Percentiles rank a stretch among this genome's conserved stretches.
Evolutionary conservation across 1,140 invertebrate genomes (phyloP).

Genomic region (Cyclina sinensis): DNA sequence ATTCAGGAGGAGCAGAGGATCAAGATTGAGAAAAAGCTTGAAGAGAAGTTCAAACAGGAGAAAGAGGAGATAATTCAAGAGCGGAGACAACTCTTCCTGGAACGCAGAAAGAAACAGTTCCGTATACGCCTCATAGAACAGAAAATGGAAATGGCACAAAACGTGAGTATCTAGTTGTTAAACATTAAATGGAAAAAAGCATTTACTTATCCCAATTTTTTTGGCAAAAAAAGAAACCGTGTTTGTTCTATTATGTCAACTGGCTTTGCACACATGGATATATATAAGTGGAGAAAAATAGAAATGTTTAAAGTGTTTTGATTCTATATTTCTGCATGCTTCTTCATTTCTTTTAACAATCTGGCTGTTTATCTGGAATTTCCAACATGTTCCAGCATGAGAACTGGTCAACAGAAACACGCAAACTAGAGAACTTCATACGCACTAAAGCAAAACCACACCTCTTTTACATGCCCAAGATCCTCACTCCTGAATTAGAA

Average conservation of each 20-base stretch:
- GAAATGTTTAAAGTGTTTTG: too few relatives aligned
- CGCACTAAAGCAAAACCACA: slow-evolving; percentile 94
- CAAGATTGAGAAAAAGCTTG: slow-evolving; percentile 96
- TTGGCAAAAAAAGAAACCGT: too few relatives aligned
- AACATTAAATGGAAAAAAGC: too few relatives aligned
- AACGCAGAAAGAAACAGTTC: slow-evolving; percentile 94
- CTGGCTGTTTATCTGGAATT: background rate
- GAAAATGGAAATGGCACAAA: slow-evolving; percentile 95
- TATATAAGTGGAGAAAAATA: too few relatives aligned
- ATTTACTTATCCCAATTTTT: too few relatives aligned
- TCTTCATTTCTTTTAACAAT: too few relatives aligned
- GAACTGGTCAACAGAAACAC: slow-evolving; percentile 94
- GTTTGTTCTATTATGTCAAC: too few relatives aligned
- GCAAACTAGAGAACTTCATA: slow-evolving; percentile 93
- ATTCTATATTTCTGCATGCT: too few relatives aligned
- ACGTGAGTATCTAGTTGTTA: slow-evolving; percentile 88
- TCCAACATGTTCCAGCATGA: slow-evolving; percentile 88
- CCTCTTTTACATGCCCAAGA: slow-evolving; percentile 95
- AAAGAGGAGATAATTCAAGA: slow-evolving; percentile 95
- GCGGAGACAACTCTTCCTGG: slow-evolving; percentile 94
- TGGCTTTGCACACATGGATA: too few relatives aligned
- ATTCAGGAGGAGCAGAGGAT: slow-evolving; percentile 92
- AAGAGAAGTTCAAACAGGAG: slow-evolving; percentile 95
- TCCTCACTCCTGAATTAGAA: slow-evolving; percentile 89
- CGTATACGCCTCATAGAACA: slow-evolving; percentile 96